Percentiles rank a stretch among this genome's conserved stretches.
Evolutionary conservation across 2,113 vertebrate genomes (phyloP).

Genomic region (Dicentrarchus labrax): DNA sequence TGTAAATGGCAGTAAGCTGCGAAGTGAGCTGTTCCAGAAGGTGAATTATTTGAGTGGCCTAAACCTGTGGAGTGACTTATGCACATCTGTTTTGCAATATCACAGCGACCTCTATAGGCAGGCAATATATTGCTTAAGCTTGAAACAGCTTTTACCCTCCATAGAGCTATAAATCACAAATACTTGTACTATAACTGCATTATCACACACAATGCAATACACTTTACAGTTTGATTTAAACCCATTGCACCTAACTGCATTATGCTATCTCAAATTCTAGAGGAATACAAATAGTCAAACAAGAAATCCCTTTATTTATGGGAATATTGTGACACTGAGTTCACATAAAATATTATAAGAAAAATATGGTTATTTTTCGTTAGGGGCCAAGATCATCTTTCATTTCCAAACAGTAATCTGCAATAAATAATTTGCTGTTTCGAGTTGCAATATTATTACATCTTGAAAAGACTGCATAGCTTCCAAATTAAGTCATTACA

Average conservation of each 20-base stretch:
- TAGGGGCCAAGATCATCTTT: background rate
- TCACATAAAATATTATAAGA: conserved; percentile 3
- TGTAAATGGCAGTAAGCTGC: conserved; percentile 28
- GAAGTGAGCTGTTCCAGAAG: conserved; percentile 46
- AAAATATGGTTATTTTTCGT: conserved; percentile 10
- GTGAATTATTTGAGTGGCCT: conserved; percentile 31
- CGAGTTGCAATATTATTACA: background rate
- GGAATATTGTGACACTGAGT: background rate
- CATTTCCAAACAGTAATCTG: background rate
- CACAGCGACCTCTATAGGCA: conserved; percentile 86
- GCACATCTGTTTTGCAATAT: conserved; percentile 77
- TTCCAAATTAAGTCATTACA: conserved; percentile 15
- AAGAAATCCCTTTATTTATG: background rate
- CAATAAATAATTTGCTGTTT: background rate
- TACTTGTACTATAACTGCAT: conserved; percentile 2
- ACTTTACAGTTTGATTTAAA: conserved; percentile 35
- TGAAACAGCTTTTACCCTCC: conserved; percentile 3
- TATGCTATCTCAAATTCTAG: background rate
- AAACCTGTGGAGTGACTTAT: conserved; percentile 69
- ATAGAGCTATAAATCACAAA: conserved; percentile 45
- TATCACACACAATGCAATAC: conserved; percentile 5
- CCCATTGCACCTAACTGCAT: background rate
- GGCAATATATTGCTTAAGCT: background rate
- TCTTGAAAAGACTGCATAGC: background rate
- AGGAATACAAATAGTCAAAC: conserved; percentile 10